phyloP scores from a whole-genome alignment of 2,888 invertebrate species.

The Metacarcinus magister region DNA sequence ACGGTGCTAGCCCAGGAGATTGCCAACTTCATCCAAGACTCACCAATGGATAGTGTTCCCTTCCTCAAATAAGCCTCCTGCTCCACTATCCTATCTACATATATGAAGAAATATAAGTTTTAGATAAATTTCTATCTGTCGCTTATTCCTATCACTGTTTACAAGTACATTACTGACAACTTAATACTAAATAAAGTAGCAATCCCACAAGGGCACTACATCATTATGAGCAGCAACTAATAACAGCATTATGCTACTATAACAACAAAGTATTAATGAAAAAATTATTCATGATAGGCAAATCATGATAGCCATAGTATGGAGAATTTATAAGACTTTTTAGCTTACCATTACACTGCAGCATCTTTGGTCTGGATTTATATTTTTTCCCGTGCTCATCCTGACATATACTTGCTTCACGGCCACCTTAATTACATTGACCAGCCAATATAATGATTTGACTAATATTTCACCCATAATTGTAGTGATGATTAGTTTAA shows the following conservation, averaged over 20 bases:
- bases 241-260: neutral
- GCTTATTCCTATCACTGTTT: neutral
- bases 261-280: neutral
- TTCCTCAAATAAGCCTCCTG: conserved; percentile 74
- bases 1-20: conserved; percentile 95
- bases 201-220: neutral
- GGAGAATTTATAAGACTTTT: neutral
- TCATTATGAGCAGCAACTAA: neutral
- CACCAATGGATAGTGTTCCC: conserved; percentile 78
- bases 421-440: neutral
- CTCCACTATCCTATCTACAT: neutral
- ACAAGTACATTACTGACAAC: neutral
- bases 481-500: neutral
- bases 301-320: neutral
- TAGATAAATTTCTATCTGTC: neutral
- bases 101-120: neutral
- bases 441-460: neutral
- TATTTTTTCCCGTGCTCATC: neutral
- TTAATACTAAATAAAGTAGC: neutral
- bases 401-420: neutral
- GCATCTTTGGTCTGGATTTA: neutral
- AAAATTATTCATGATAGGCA: neutral
- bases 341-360: neutral
- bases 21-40: conserved; percentile 87
- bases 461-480: neutral